Base-by-base conservation (phyloP, 2,888 invertebrate genomes). In the Subacronicta megacephala region DNA sequence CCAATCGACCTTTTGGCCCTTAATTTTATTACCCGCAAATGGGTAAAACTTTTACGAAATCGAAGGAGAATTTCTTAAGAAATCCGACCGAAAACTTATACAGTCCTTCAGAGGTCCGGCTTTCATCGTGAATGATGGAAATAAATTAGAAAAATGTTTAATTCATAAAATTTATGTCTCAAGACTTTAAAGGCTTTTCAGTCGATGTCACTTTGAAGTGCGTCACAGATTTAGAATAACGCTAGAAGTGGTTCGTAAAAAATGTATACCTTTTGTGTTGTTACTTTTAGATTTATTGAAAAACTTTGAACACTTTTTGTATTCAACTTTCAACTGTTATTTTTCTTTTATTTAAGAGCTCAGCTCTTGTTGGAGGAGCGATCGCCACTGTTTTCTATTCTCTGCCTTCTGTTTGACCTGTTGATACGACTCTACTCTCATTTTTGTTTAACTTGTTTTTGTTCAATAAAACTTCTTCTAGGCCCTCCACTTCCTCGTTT, bases 141-240 rank as follows among this genome's bases (percentile, higher is more conserved):
- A 78, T 72, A 66, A 71, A 77, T 75, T 76, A 73, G 70, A 67
- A 77, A 80, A 80, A 82, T 81, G 79, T 81, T 77, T 82, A 81
- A 83, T 84, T 83, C 80, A 84, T 83, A 73, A 73, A 82, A 77
- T 75, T 76, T 73, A 78, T 75, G 77, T 77, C 62, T 47, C 62
- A 47, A 63, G 70, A 57, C 57, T 79, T 80, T 68, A 76, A 77
- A 79, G 72, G 71, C 73, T 73, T 81, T 79, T 75, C 75, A 64
- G 62, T 66, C 59, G 49, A 67, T 72, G 72, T 76, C 68, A 77
- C 66, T 77, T 72, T 64, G 63, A 79, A 75, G 75, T 76, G 45
- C 40, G 13, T 1, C 52, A 35, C 31, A 38, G 68, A 62, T 47
- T 26, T 31, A 10, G 13, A 50, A 13, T 61, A 12, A 42, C 2